These are phyloP conservation scores for Ips nitidus DNA, from an alignment of 1,140 invertebrate species.

Conservation along the genomic window DNA sequence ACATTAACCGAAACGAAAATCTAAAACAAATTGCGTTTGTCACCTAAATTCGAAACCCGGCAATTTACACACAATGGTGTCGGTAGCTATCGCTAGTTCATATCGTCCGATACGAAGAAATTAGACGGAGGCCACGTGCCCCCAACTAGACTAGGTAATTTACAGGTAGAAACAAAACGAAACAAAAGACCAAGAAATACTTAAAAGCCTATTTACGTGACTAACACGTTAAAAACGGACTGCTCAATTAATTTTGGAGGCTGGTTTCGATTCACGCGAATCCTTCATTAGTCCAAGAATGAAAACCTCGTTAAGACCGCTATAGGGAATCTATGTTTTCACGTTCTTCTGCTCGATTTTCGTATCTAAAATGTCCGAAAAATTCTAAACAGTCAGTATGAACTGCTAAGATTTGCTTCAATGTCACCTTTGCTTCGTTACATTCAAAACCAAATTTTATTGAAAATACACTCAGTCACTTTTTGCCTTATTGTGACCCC, in stretches of 20 bases:
- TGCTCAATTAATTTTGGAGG: constrained; percentile 8
- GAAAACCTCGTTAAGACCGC: no score
- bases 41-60: constrained; percentile 3
- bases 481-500: no score
- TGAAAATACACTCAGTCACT: no score
- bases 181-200: constrained; percentile 6
- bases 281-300: neutral
- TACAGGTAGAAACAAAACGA: constrained; percentile 10
- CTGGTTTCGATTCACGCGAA: constrained; percentile 9
- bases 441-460: no score
- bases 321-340: no score
- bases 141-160: constrained; percentile 3
- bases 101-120: constrained; percentile 3
- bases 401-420: no score
- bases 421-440: no score
- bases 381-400: no score
- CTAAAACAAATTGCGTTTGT: constrained; percentile 12
- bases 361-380: no score
- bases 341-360: no score
- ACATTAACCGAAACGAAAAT: neutral
- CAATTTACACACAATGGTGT: constrained; percentile 13
- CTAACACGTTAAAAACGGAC: constrained; percentile 2
- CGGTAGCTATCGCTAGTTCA: constrained; percentile 4
- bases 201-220: constrained; percentile 13
- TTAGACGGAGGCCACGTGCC: constrained; percentile 1